Conservation (phyloP, 1,140 invertebrate genomes). For the Caenorhabditis inopinata region DNA sequence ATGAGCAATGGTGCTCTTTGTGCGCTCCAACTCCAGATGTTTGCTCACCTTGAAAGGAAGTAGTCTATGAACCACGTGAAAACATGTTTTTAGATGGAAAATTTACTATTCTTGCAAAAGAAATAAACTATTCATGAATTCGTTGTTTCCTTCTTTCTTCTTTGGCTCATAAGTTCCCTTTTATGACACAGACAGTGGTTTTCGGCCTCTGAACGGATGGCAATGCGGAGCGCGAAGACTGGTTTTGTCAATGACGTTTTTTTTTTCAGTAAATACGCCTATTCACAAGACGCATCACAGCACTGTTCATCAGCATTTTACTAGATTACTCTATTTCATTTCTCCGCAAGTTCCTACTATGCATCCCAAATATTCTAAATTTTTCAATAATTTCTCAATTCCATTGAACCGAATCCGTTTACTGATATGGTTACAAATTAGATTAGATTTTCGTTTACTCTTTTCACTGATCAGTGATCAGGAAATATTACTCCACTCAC, state of each 20-base stretch:
- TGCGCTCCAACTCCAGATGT: slow-evolving; percentile 1
- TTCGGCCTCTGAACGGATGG: neutral
- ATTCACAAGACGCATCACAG: neutral
- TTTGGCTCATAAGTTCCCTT: neutral
- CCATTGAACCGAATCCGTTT: too few relatives aligned
- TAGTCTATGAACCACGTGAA: neutral
- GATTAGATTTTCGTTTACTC: too few relatives aligned
- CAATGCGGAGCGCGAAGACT: neutral
- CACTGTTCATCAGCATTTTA: too few relatives aligned
- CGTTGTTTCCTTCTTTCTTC: neutral
- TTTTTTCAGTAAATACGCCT: neutral
- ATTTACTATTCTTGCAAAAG: neutral
- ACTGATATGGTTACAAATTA: too few relatives aligned
- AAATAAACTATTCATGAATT: slow-evolving; percentile 24
- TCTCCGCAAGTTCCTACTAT: too few relatives aligned
- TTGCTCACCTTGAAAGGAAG: neutral
- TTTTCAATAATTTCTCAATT: too few relatives aligned
- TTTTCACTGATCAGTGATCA: too few relatives aligned
- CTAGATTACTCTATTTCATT: too few relatives aligned
- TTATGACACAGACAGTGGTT: slow-evolving; percentile 11
- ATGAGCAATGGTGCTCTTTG: neutral
- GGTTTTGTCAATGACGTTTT: slow-evolving; percentile 7
- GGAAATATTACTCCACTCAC: too few relatives aligned
- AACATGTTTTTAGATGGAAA: too few relatives aligned
- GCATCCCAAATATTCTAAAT: too few relatives aligned